phyloP scores from a whole-genome alignment of 1,140 invertebrate species.

The Brachionus calyciflorus region DNA sequence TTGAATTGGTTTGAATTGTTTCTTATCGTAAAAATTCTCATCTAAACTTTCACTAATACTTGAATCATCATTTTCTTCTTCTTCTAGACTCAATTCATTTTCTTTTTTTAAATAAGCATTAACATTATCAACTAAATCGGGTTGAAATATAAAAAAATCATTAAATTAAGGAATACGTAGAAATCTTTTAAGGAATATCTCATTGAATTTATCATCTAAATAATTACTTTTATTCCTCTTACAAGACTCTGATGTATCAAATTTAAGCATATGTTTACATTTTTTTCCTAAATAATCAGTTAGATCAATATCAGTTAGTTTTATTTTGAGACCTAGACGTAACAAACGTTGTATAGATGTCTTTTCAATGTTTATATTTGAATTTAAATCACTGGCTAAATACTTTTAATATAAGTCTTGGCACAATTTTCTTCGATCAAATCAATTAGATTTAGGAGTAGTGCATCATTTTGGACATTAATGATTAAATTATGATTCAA shows the following conservation, averaged over 20 bases:
- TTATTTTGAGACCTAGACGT: background rate
- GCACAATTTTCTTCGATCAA: constrained; percentile 8
- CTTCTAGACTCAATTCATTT: background rate
- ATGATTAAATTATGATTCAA: background rate
- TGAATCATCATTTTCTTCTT: background rate
- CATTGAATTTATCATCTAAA: constrained; percentile 5
- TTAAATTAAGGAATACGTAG: background rate
- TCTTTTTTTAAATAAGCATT: background rate
- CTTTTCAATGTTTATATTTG: background rate
- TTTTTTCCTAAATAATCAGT: constrained; percentile 23
- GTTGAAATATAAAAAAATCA: constrained; percentile 37
- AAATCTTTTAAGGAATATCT: constrained; percentile 37
- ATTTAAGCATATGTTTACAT: background rate
- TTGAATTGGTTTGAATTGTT: background rate
- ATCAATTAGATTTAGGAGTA: constrained; percentile 18
- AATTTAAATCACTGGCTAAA: constrained; percentile 9
- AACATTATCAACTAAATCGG: background rate
- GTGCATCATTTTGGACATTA: background rate
- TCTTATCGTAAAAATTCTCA: background rate
- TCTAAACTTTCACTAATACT: background rate
- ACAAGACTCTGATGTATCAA: background rate
- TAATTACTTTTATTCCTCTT: background rate
- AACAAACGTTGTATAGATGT: background rate
- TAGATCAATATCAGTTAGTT: constrained; percentile 22
- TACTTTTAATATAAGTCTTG: constrained; percentile 24